Base-by-base conservation (phyloP, 2,797 vertebrate genomes). In the Sebastes minor region DNA sequence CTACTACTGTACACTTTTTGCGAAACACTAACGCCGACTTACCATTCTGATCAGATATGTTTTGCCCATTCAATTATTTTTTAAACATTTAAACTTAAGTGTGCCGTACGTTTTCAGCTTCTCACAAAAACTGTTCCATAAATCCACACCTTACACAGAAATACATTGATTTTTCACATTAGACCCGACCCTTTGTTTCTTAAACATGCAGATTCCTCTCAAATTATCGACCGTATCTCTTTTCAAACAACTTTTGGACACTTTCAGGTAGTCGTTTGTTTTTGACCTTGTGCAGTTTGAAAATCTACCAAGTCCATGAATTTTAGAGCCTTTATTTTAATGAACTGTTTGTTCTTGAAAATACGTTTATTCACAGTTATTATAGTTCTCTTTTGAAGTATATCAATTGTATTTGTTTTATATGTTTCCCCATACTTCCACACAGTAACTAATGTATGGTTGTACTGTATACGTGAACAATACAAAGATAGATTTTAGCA, bases 61-160 rank as follows among this genome's bases (percentile, higher is more conserved):
- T 65, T 28, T 27, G 5, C 0, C 35, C 22, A 7, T 65, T 42
- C 0, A 62, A 63, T 33, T 8, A 35, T 20, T 49, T 18, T 49
- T 20, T 0, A 49, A 49, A 49, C 3, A 49, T 20, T 49, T 49
- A 49, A 49, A 20, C 18, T 0, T 20, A 46, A 49, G 46, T 49
- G 8, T 63, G 46, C 8, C 9, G 11, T 38, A 46, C 20, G 22
- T 62, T 49, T 46, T 71, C 28, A 35, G 22, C 8, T 57, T 1
- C 22, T 56, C 27, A 27, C 11, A 42, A 35, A 2, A 25, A 3
- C 66, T 20, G 22, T 27, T 69, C 22, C 22, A 13, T 0, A 27
- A 25, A 55, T 49, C 18, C 46, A 9, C 4, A 49, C 18, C 46
- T 20, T 20, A 46, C 0, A 18, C 42, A 49, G 42, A 46, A 46